These are phyloP conservation scores for Acanthoscelides obtectus DNA, from an alignment of 2,888 invertebrate genomes.

Conservation along the genomic window DNA sequence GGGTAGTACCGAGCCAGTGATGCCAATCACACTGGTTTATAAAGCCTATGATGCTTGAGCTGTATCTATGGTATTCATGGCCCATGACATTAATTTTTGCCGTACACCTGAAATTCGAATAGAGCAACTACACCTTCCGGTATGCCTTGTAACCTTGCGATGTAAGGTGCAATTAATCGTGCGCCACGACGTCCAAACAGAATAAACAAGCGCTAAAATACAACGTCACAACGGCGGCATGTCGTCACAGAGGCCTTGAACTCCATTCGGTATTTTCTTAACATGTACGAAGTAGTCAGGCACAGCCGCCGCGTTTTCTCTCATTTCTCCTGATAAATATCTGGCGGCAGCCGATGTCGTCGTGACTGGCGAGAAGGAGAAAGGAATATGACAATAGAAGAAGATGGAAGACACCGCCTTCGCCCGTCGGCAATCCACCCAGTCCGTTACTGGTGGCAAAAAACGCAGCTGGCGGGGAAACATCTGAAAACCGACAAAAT, in stretches of 20 bases:
- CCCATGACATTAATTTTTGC: no score
- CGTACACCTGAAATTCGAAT: no score
- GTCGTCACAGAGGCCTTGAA: not conserved
- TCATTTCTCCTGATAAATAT: not conserved
- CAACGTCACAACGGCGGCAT: not conserved
- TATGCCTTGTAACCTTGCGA: not conserved
- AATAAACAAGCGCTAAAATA: not conserved
- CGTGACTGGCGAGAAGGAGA: not conserved
- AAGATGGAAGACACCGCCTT: not conserved
- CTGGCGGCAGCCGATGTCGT: not conserved
- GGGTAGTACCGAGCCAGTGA: no score
- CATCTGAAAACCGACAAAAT: not conserved
- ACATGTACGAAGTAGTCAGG: not conserved
- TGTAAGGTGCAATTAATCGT: not conserved
- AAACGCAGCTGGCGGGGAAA: not conserved
- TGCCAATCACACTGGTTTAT: no score
- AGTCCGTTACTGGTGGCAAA: not conserved
- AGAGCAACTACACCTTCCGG: not conserved
- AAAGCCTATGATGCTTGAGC: no score
- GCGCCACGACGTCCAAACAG: not conserved
- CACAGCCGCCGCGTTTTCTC: not conserved
- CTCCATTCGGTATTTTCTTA: not conserved
- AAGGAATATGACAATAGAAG: not conserved
- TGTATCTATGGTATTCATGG: no score
- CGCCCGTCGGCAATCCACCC: not conserved